phyloP scores from a whole-genome alignment of 2,888 invertebrate species.

The Salticus scenicus region DNA sequence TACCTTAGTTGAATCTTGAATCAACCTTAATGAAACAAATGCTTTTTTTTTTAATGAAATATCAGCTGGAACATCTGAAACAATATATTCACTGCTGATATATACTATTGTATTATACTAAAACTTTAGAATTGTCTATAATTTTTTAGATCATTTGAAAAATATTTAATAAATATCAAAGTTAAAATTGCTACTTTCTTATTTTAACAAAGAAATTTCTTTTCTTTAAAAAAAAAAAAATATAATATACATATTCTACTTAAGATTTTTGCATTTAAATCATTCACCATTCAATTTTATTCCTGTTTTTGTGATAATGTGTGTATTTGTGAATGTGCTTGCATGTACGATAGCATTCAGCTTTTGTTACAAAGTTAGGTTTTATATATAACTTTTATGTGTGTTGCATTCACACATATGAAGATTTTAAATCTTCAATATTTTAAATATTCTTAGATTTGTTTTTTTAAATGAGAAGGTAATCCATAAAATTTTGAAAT shows the following conservation, averaged over 20 bases:
- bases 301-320: conserved; percentile 10
- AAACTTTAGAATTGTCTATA: neutral
- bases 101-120: too few relatives aligned
- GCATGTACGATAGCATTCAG: conserved; percentile 9
- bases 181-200: neutral
- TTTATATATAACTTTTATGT: conserved; percentile 8
- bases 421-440: too few relatives aligned
- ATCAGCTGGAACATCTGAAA: too few relatives aligned
- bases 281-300: conserved; percentile 4
- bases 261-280: conserved; percentile 7
- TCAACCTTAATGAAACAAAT: too few relatives aligned
- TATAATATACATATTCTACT: neutral
- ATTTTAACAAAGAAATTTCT: neutral
- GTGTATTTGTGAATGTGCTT: conserved; percentile 4
- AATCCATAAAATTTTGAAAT: too few relatives aligned
- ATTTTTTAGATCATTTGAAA: neutral
- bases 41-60: too few relatives aligned
- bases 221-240: neutral
- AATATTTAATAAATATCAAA: neutral
- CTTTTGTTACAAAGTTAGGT: neutral
- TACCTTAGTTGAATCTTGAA: too few relatives aligned
- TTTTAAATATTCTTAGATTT: too few relatives aligned
- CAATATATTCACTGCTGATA: too few relatives aligned
- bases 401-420: too few relatives aligned
- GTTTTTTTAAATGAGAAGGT: too few relatives aligned